A percentile compares a stretch with the other conserved stretches of the same genome.
phyloP scores from a whole-genome alignment of 2,797 vertebrate species.

The Dendrocincla fuliginosa region DNA sequence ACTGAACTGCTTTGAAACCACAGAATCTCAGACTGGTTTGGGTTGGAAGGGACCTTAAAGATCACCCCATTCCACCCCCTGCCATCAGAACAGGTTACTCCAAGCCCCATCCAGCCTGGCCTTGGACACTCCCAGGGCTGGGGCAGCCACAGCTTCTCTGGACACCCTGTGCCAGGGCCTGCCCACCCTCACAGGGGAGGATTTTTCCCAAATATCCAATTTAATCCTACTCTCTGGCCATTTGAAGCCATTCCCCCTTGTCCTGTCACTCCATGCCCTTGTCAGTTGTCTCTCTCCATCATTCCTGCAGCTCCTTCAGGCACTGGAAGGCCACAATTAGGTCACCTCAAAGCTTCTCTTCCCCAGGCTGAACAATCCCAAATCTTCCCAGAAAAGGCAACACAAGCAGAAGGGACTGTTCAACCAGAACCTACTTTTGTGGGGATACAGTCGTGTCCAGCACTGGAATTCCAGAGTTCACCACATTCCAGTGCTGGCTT shows the following conservation, averaged over 20 bases:
- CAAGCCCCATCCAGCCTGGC: background rate
- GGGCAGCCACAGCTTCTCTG: background rate
- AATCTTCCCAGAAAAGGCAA: background rate
- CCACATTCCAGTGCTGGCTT: background rate
- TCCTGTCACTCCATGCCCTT: background rate
- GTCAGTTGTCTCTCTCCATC: background rate
- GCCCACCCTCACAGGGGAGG: background rate
- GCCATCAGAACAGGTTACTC: background rate
- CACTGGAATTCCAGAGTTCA: background rate
- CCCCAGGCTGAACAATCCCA: background rate
- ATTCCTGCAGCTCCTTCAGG: background rate
- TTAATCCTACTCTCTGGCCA: background rate
- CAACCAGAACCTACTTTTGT: accelerated
- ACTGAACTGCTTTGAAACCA: background rate
- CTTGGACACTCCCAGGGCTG: background rate
- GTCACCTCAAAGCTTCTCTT: background rate
- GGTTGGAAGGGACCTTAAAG: background rate
- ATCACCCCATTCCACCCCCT: background rate
- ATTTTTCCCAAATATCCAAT: background rate
- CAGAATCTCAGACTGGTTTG: background rate
- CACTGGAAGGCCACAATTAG: background rate
- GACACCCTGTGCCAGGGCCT: background rate
- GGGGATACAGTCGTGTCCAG: background rate
- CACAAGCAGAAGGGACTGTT: background rate
- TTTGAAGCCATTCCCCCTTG: background rate